A percentile compares a stretch with the other conserved stretches of the same genome.
phyloP scores from a whole-genome alignment of 2,113 vertebrate species.

The Nibea albiflora region DNA sequence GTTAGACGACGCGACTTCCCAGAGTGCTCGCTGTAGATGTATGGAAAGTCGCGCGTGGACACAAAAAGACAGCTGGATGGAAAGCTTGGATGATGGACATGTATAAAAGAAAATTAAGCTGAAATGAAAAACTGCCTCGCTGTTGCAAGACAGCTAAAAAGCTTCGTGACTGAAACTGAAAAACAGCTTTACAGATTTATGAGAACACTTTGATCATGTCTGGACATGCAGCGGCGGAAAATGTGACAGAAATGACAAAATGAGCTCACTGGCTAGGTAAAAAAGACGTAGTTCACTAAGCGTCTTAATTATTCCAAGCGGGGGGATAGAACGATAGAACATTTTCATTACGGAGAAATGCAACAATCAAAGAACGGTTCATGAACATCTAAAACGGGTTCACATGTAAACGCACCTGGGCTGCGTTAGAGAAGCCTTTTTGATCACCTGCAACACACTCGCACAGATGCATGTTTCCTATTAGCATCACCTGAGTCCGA shows the following conservation, averaged over 20 bases:
- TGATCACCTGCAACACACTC: constrained; percentile 58
- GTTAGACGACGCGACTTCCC: not conserved
- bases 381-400: constrained; percentile 32
- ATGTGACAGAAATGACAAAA: constrained; percentile 46
- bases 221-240: constrained; percentile 60
- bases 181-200: constrained; percentile 56
- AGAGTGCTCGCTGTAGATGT: not conserved
- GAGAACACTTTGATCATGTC: constrained; percentile 61
- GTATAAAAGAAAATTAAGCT: constrained; percentile 16
- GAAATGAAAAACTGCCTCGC: constrained; percentile 34
- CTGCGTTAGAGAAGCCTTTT: constrained; percentile 38
- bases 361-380: constrained; percentile 48
- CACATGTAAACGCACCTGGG: constrained; percentile 32
- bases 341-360: constrained; percentile 45
- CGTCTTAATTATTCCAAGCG: constrained; percentile 54
- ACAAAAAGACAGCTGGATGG: constrained; percentile 12
- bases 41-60: not conserved
- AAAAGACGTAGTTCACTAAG: constrained; percentile 24
- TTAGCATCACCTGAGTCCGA: constrained; percentile 54
- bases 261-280: constrained; percentile 42
- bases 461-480: constrained; percentile 40
- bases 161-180: constrained; percentile 21
- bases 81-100: constrained; percentile 10
- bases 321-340: not conserved
- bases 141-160: not conserved